Evolutionary conservation across 2,888 invertebrate genomes (phyloP), one percentile per base, ranked within the genome.

Genomic region (Achlya flavicornis): DNA sequence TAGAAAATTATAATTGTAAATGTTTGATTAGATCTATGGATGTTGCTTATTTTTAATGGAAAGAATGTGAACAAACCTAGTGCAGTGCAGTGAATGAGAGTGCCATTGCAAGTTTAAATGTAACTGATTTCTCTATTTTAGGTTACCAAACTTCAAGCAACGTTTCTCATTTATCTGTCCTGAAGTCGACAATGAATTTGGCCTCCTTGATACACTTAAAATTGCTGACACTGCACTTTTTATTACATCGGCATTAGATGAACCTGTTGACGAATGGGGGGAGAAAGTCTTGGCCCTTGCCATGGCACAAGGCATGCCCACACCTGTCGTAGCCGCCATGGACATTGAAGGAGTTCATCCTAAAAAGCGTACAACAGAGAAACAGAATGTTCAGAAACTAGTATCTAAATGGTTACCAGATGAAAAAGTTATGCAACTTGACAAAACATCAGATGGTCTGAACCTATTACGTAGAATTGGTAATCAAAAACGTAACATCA

Each of bases 181-280:
- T 14, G 95, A 96, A 68, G 86, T 95, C 19, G 96, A 96, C 19
- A 96, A 97, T 87, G 95, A 98, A 57, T 95, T 97, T 84, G 95
- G 95, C 33, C 90, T 96, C 6, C 88, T 98, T 64, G 98, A 98
- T 92, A 94, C 96, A n/a, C 90, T 97, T 0, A 98, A 98, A 94
- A 96, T 98, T 7, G 96, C 98, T 33, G 98, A 98, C 83, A 97
- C 97, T 1, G 95, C 97, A 2, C 81, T 99, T 4, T 96, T 98
- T 83, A 86, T 98, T 10, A 94, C 97, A 58, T 97, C 97, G 0
- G 96, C 97, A 11, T 91, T 95, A 63, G 95, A 96, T 71, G 96
- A 96, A 70, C 94, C 96, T 1, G 94, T 98, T 58, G 98, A 98
- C 83, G 95, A 95, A 67, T 97, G 96, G 95, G 98, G 98, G 0